A percentile compares a stretch with the other conserved stretches of the same genome.
These are phyloP conservation scores for Eciton burchellii DNA, from an alignment of 1,140 invertebrate genomes.

Conservation along the genomic window DNA sequence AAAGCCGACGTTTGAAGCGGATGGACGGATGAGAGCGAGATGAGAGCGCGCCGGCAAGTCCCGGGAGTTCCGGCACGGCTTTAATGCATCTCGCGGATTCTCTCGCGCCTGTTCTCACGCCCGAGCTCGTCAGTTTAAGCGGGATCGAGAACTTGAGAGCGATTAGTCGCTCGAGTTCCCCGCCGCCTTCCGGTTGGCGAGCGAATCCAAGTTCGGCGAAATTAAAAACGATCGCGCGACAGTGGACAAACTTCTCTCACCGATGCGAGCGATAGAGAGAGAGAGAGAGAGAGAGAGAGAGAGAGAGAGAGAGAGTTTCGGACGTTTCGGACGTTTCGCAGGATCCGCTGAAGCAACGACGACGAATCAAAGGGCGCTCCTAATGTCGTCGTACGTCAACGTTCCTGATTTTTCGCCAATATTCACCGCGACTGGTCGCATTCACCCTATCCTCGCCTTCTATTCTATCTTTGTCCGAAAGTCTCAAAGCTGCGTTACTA, in stretches of 20 bases:
- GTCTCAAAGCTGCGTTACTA: no score
- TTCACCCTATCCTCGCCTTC: no score
- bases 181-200: slow-evolving; percentile 32
- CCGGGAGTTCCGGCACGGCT: slow-evolving; percentile 18
- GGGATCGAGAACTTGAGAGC: slow-evolving; percentile 53
- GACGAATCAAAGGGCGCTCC: no score
- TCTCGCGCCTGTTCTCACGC: slow-evolving; percentile 31
- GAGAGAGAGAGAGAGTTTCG: no score
- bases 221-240: slow-evolving; percentile 18
- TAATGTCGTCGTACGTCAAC: no score
- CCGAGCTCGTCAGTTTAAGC: slow-evolving; percentile 36
- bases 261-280: background rate
- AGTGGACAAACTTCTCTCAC: background rate
- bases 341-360: no score
- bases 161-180: slow-evolving; percentile 42
- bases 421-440: background rate
- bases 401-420: background rate
- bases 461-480: no score
- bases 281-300: no score
- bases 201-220: background rate
- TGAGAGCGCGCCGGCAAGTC: slow-evolving; percentile 45
- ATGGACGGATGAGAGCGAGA: slow-evolving; percentile 37
- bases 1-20: slow-evolving; percentile 23
- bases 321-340: no score
- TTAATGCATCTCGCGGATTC: slow-evolving; percentile 58